Base-by-base conservation (phyloP, 2,797 vertebrate species). In the Natrix natrix region DNA sequence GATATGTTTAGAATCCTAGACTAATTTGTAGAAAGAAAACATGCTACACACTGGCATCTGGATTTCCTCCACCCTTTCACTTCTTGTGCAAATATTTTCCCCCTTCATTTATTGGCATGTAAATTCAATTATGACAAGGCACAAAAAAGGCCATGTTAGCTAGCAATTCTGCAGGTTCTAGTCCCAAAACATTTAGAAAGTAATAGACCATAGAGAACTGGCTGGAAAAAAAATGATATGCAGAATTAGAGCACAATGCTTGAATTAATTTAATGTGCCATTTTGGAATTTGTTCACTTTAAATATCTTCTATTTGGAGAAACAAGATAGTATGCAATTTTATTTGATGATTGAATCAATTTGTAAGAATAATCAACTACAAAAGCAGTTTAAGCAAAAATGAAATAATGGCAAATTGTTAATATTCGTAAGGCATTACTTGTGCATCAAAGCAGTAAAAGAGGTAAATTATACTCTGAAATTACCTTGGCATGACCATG, bases 401-500 rank as follows among this genome's bases (percentile, higher is more conserved):
- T 32, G 5, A 78, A 56, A 48, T 5, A 87, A 32, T 52, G 17
- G 2, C 60, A 66, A 90, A 22, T 92, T 24, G 16, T 13, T 86
- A 86, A n/a, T 26, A 88, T 26, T 61, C 5, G n/a, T 26, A 60
- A 66, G 11, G 26, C 48, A 57, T 4, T 11, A 13, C 10, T 63
- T 55, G n/a, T 20, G 22, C 28, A 24, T 26, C 22, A 55, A 57
- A 78, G 54, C 3, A 60, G 0, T 10, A 26, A 14, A 56, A 13
- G 56, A 89, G 4, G 32, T 37, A 88, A 83, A 48, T 52, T 92
- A 14, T 55, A 26, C 99, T 99, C 7, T 1, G 92, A 92, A 48
- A 91, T 97, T 98, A 99, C 99, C 99, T 99, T 99, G 91, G 99
- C 99, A 92, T 99, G 99, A 56, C 99, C 99, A 52, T 99, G 99